Percentiles rank a stretch among this genome's conserved stretches.
phyloP scores from a whole-genome alignment of 2,888 invertebrate species.

The Aphidoletes aphidimyza region DNA sequence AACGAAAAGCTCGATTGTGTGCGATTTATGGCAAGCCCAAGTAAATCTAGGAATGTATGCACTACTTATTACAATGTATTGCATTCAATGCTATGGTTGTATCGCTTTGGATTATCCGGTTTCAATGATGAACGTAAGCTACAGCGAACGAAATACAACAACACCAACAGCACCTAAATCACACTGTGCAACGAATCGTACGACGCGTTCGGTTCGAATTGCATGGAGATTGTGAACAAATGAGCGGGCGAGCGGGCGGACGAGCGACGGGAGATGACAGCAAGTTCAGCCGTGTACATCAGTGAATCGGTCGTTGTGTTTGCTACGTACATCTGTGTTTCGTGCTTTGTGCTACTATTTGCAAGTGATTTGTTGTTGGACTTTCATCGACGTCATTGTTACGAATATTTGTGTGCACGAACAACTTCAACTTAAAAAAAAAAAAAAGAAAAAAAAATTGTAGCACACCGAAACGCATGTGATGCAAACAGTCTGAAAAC shows the following conservation, averaged over 20 bases:
- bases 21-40: conserved; percentile 37
- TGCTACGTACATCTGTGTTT: no score
- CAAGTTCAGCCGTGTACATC: not conserved
- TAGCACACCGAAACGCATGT: conserved; percentile 37
- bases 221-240: no score
- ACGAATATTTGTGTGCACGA: conserved; percentile 25
- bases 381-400: conserved; percentile 53
- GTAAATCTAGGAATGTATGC: conserved; percentile 20
- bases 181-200: not conserved
- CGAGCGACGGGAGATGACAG: conserved; percentile 40
- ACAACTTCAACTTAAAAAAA: no score
- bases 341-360: not conserved
- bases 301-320: not conserved
- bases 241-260: no score
- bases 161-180: not conserved
- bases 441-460: no score
- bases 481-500: conserved; percentile 31
- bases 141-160: not conserved
- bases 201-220: not conserved
- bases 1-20: not conserved
- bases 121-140: not conserved
- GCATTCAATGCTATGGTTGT: conserved; percentile 18
- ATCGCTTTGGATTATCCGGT: conserved; percentile 45
- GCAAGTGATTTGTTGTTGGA: not conserved
- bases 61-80: conserved; percentile 27